These are phyloP conservation scores for Margaritifera margaritifera DNA, from an alignment of 2,888 invertebrate species.

Conservation along the genomic window DNA sequence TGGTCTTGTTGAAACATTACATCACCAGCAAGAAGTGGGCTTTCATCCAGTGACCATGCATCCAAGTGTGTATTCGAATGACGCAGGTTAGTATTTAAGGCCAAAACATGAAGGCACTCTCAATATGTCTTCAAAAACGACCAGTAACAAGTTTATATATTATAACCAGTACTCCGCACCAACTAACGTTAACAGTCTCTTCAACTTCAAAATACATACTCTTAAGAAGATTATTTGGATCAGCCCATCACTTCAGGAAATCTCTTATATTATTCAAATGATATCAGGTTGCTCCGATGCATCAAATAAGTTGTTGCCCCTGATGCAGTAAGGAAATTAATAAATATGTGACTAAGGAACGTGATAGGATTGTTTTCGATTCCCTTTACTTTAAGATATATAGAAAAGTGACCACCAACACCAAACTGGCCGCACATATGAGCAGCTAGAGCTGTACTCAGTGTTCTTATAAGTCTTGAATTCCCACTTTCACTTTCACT, in stretches of 20 bases:
- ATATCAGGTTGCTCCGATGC: too few relatives aligned
- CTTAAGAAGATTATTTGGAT: conserved; percentile 22
- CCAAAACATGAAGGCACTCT: too few relatives aligned
- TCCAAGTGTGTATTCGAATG: conserved; percentile 9
- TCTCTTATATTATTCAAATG: conserved; percentile 18
- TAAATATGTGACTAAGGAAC: conserved; percentile 12
- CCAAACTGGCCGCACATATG: conserved; percentile 14
- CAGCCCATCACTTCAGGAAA: conserved; percentile 13
- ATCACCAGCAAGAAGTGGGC: conserved; percentile 16
- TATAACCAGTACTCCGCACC: too few relatives aligned
- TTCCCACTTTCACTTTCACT: too few relatives aligned
- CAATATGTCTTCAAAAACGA: too few relatives aligned
- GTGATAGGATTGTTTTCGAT: conserved; percentile 6
- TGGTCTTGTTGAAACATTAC: conserved; percentile 13
- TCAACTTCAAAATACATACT: conserved; percentile 10
- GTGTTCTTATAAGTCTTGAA: too few relatives aligned
- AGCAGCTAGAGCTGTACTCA: conserved; percentile 6
- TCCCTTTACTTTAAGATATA: conserved; percentile 5
- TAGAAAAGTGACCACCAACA: conserved; percentile 11
- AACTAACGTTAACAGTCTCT: too few relatives aligned
- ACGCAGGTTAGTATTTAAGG: conserved; percentile 4
- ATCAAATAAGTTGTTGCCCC: too few relatives aligned
- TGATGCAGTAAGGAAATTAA: conserved; percentile 11
- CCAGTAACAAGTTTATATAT: conserved; percentile 26
- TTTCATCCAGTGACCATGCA: conserved; percentile 13